Conservation (phyloP, 2,797 vertebrate species). For the Myoxocephalus aenaeus region DNA sequence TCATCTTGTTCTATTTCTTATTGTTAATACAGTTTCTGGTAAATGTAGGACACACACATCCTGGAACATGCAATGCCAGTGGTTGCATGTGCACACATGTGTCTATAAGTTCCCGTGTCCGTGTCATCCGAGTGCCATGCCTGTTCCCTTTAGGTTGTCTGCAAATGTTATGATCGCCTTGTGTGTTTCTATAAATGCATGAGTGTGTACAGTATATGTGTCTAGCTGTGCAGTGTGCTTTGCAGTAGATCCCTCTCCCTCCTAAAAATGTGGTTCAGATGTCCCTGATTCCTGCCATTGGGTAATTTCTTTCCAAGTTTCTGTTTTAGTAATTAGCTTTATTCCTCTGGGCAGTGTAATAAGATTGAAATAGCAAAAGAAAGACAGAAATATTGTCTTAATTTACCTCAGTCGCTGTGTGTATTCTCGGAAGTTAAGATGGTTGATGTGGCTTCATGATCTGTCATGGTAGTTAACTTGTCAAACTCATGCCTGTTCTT, state of each 20-base stretch:
- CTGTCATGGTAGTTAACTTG: slow-evolving; percentile 24
- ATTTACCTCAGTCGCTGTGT: slow-evolving; percentile 53
- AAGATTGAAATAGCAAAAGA: slow-evolving; percentile 65
- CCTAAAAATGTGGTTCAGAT: slow-evolving; percentile 66
- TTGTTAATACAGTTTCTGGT: slow-evolving; percentile 76
- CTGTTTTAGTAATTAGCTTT: slow-evolving; percentile 72
- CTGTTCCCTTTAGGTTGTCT: slow-evolving; percentile 46
- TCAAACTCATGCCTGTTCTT: slow-evolving; percentile 47
- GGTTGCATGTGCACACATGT: background rate
- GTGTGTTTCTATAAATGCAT: slow-evolving; percentile 32
- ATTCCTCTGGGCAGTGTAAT: slow-evolving; percentile 50
- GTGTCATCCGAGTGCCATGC: slow-evolving; percentile 22
- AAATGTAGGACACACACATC: slow-evolving; percentile 57
- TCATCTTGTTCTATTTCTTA: slow-evolving; percentile 63
- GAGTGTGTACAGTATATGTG: slow-evolving; percentile 13
- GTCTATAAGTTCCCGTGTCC: slow-evolving; percentile 29
- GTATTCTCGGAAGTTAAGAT: slow-evolving; percentile 67
- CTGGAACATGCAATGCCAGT: slow-evolving; percentile 39
- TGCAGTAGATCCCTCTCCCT: slow-evolving; percentile 53
- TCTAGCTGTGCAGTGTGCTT: slow-evolving; percentile 30
- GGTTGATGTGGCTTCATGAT: slow-evolving; percentile 63
- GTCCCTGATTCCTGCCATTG: slow-evolving; percentile 62
- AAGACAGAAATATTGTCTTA: slow-evolving; percentile 61
- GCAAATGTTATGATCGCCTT: slow-evolving; percentile 25
- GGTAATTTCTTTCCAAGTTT: slow-evolving; percentile 65